phyloP scores from a whole-genome alignment of 2,113 vertebrate species.

The Forbesichthys papilliferus region DNA sequence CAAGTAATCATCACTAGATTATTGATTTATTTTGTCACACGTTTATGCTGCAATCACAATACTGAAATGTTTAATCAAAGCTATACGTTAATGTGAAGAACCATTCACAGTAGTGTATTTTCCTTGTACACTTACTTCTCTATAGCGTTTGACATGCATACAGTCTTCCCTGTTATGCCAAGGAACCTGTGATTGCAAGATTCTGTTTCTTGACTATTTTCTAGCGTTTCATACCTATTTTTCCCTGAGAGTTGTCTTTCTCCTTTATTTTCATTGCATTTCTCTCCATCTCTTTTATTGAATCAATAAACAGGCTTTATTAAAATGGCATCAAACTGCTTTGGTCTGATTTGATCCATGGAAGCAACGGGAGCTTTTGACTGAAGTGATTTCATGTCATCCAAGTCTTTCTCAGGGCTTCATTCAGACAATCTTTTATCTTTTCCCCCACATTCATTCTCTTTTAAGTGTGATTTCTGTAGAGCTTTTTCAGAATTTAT shows the following conservation, averaged over 20 bases:
- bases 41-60: too few species aligned
- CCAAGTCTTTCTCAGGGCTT: neutral
- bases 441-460: slow-evolving; percentile 38
- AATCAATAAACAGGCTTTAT: slow-evolving; percentile 66
- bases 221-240: slow-evolving; percentile 15
- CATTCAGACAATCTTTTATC: slow-evolving; percentile 40
- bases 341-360: slow-evolving; percentile 18
- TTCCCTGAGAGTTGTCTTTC: neutral
- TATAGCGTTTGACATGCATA: slow-evolving; percentile 43
- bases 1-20: too few species aligned
- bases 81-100: too few species aligned
- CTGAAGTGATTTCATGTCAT: slow-evolving; percentile 48
- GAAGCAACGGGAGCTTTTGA: slow-evolving; percentile 35
- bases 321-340: slow-evolving; percentile 35
- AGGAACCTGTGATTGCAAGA: too few species aligned
- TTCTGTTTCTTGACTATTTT: slow-evolving; percentile 23
- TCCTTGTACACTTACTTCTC: slow-evolving; percentile 48
- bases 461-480: slow-evolving; percentile 62
- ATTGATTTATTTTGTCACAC: too few species aligned
- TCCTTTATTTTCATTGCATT: slow-evolving; percentile 23
- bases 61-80: too few species aligned
- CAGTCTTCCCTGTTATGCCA: neutral
- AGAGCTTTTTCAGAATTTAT: slow-evolving; percentile 47
- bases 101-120: too few species aligned
- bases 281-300: slow-evolving; percentile 38